These are phyloP conservation scores for Catharus minimus DNA, from an alignment of 2,113 vertebrate species.

Conservation along the genomic window DNA sequence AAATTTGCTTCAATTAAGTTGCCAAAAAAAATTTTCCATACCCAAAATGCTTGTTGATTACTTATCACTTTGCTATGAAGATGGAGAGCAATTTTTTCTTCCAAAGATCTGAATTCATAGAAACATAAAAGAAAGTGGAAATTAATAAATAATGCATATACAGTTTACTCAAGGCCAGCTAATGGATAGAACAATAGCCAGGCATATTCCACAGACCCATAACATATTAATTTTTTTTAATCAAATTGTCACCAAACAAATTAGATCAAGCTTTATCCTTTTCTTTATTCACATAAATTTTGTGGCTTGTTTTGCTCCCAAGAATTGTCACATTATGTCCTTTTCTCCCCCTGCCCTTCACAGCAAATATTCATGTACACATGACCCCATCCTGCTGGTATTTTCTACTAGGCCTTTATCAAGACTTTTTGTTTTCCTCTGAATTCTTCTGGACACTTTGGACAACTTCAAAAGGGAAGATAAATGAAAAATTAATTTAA, in stretches of 20 bases:
- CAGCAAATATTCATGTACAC: not conserved
- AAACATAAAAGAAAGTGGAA: constrained; percentile 12
- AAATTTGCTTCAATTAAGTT: not conserved
- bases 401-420: not conserved
- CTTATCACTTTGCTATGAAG: not conserved
- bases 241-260: not conserved
- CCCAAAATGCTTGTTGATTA: not conserved
- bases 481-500: not conserved
- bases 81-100: not conserved
- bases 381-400: not conserved
- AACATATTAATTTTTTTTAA: not conserved
- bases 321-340: not conserved
- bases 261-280: not conserved
- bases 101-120: not conserved
- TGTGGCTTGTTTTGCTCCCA: not conserved
- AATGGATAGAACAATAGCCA: not conserved
- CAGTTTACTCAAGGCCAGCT: not conserved
- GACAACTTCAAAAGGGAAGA: not conserved
- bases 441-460: not conserved
- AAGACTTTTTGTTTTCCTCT: not conserved
- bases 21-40: not conserved
- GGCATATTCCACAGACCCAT: not conserved
- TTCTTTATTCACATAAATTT: not conserved
- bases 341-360: not conserved
- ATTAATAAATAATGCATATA: constrained; percentile 8